Evolutionary conservation across 2,888 invertebrate species (phyloP).

Genomic region (Pristionchus entomophagus): DNA sequence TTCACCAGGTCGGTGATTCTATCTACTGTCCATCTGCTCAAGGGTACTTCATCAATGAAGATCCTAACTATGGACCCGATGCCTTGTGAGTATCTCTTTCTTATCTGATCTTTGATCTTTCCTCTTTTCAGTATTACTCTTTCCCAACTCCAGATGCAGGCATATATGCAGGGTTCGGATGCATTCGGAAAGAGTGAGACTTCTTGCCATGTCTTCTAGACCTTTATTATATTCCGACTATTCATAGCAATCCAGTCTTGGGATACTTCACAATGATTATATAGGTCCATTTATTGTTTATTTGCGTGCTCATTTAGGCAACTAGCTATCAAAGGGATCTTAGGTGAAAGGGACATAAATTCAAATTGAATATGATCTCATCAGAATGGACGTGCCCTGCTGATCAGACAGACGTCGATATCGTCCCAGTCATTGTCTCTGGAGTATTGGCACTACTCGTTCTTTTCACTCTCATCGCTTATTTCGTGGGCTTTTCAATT

Average conservation of each 20-base stretch:
- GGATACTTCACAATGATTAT: too few relatives aligned
- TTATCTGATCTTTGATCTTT: constrained; percentile 26
- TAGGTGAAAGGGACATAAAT: too few relatives aligned
- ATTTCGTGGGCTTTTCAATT: constrained; percentile 52
- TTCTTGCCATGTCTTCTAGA: not conserved
- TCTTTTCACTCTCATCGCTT: constrained; percentile 56
- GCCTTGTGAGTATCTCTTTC: constrained; percentile 54
- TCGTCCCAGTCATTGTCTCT: constrained; percentile 62
- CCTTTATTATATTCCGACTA: too few relatives aligned
- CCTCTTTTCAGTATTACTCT: constrained; percentile 56
- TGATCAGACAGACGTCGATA: constrained; percentile 60
- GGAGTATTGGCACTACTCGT: constrained; percentile 59
- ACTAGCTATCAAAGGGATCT: too few relatives aligned
- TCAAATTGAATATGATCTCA: too few relatives aligned
- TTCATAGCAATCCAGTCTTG: too few relatives aligned
- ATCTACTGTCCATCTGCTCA: constrained; percentile 60
- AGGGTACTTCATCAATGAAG: constrained; percentile 58
- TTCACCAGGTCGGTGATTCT: constrained; percentile 48
- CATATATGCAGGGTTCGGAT: constrained; percentile 49
- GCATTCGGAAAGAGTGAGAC: constrained; percentile 54
- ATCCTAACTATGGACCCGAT: constrained; percentile 52
- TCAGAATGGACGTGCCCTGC: constrained; percentile 59
- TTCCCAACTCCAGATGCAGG: constrained; percentile 56
- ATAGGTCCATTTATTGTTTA: not conserved
- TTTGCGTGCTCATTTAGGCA: not conserved